Base-by-base conservation (phyloP, 1,140 invertebrate species). In the Aphelinus atriplicis region DNA sequence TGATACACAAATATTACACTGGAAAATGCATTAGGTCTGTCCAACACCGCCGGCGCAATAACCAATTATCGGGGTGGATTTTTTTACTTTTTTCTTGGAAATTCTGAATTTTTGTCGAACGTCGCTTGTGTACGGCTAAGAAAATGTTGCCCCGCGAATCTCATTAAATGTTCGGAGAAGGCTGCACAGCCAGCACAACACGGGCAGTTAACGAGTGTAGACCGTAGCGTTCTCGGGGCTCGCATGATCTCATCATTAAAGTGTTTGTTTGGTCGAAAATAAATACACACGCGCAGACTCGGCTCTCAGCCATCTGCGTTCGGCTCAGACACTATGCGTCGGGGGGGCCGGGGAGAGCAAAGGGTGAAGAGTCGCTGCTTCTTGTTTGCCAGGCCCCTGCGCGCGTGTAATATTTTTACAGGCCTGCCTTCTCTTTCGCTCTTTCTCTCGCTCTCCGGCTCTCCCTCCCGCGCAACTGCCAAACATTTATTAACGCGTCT, bases 231-330 rank as follows among this genome's bases (percentile, higher is more conserved):
- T 26, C 26, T 26, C 26, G 26, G 62, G 77, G 78, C 71, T 77
- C 78, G 78, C 75, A 71, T 82, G 82, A 82, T 82, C 80, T 82
- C 81, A 83, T 81, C 82, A 80, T 82, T 81, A 80, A 82, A 82
- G 80, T 81, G 81, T 83, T 85, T 85, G 82, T 84, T 84, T 84
- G 80, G 80, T 82, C 77, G 80, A 85, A 84, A 84, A 84, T 81
- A 82, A 84, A 84, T 83, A 84, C 78, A 75, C 78, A 71, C 77
- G 79, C 53, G 55, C 9, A 53, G 4, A 53, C 45, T 55, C 50
- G 47, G 48, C 47, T 55, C 60, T 81, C 81, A 77, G 79, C 80
- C 81, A 83, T 82, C 79, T 82, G 80, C 77, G n/a, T 76, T 76
- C 73, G 68, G 26, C 26, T 26, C 26, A 26, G 26, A 26, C 26